These are phyloP conservation scores for Planococcus citri DNA, from an alignment of 1,140 invertebrate species.

Conservation along the genomic window DNA sequence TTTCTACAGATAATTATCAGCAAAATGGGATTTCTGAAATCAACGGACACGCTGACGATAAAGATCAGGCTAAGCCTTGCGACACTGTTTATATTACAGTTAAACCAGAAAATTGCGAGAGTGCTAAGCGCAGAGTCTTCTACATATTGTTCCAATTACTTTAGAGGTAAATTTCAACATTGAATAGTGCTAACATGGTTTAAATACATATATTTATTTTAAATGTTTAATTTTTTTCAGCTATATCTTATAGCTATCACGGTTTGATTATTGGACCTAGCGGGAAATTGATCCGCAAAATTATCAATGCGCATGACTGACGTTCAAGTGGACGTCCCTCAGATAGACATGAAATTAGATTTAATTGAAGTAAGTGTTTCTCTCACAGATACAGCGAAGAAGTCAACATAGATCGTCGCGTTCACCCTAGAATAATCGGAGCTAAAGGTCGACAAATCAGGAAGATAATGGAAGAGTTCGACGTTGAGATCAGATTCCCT, in stretches of 20 bases:
- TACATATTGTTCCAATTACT: constrained; percentile 70
- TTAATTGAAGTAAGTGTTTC: constrained; percentile 45
- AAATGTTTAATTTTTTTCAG: too few relatives aligned
- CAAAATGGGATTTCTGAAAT: constrained; percentile 28
- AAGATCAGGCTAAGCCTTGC: constrained; percentile 12
- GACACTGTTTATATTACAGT: constrained; percentile 78
- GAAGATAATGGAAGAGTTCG: constrained; percentile 83
- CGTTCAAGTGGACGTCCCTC: constrained; percentile 78
- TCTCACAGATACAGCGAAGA: constrained; percentile 66
- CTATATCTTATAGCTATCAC: constrained; percentile 83
- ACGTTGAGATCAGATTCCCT: constrained; percentile 76
- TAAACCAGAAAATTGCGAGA: constrained; percentile 67
- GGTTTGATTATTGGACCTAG: constrained; percentile 86
- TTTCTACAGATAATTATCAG: constrained; percentile 19
- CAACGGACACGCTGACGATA: constrained; percentile 36
- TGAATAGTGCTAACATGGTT: too few relatives aligned
- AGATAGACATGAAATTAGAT: constrained; percentile 58
- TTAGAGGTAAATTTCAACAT: constrained; percentile 49
- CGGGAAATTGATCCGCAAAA: constrained; percentile 69
- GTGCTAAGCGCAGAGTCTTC: constrained; percentile 70
- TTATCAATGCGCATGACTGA: constrained; percentile 78
- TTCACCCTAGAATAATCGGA: constrained; percentile 90
- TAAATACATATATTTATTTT: too few relatives aligned
- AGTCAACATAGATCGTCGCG: constrained; percentile 63
- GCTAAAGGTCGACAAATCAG: constrained; percentile 69